Evolutionary conservation across 2,797 vertebrate genomes (phyloP).

Genomic region (Ciconia nigra): DNA sequence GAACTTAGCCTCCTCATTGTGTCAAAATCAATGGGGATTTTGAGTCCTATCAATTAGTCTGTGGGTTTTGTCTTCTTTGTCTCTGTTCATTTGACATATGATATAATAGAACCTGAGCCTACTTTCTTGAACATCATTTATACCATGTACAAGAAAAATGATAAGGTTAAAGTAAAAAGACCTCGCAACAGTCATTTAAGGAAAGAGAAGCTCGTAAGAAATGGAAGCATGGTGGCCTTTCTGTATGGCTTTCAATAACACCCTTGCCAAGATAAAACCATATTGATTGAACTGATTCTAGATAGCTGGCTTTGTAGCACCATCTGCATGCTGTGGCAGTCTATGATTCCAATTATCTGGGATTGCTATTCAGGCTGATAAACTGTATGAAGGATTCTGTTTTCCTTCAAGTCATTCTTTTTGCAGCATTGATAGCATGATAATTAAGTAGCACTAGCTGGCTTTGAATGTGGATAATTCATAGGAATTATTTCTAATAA

Average conservation of each 20-base stretch:
- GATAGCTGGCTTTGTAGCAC: not conserved
- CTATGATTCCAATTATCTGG: constrained; percentile 13
- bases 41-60: not conserved
- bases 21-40: constrained; percentile 17
- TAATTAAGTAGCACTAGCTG: constrained; percentile 38
- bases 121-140: not conserved
- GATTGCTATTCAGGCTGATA: constrained; percentile 4
- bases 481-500: constrained; percentile 36
- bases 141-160: not conserved
- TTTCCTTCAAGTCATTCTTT: constrained; percentile 10
- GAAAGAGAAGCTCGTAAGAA: not conserved
- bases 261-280: not conserved
- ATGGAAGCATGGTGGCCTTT: not conserved
- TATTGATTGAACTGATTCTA: not conserved
- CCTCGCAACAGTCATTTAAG: not conserved
- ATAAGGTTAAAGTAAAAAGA: constrained; percentile 2
- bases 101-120: not conserved
- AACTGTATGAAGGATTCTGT: constrained; percentile 14
- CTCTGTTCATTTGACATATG: not conserved
- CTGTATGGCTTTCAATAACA: not conserved
- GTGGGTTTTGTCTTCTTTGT: not conserved
- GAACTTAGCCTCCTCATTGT: not conserved
- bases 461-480: constrained; percentile 17
- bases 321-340: constrained; percentile 41
- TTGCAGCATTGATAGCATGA: not conserved